These are phyloP conservation scores for Lamellibrachia luymesi DNA, from an alignment of 1,140 invertebrate genomes.

Conservation along the genomic window DNA sequence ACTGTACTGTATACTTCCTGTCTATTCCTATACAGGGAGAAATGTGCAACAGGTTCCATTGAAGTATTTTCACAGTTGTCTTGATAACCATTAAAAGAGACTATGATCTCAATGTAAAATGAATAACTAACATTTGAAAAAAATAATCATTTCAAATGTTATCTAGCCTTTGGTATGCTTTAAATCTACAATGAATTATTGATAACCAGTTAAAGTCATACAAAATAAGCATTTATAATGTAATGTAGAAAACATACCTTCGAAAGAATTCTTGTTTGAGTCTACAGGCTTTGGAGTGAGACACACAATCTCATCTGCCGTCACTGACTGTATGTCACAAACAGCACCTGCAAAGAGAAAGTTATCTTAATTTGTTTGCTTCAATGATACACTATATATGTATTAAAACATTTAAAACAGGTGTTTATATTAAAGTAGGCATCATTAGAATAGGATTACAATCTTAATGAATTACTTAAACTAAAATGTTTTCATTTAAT, in stretches of 20 bases:
- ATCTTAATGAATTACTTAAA: too few species aligned
- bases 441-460: too few species aligned
- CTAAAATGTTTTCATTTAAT: too few species aligned
- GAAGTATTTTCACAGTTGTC: too few species aligned
- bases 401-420: too few species aligned
- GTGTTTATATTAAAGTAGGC: too few species aligned
- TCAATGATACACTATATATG: neutral
- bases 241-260: neutral
- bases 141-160: neutral
- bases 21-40: neutral
- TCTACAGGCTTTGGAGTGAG: neutral
- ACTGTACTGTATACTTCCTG: neutral
- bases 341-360: neutral
- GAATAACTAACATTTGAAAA: neutral
- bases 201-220: neutral
- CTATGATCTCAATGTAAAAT: neutral
- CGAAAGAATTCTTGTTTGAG: neutral
- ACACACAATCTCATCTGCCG: neutral
- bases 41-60: neutral
- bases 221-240: neutral
- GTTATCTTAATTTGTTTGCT: neutral
- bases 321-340: neutral
- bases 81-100: neutral
- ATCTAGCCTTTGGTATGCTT: too few species aligned
- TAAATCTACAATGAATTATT: neutral